Percentiles rank a stretch among this genome's conserved stretches.
These are phyloP conservation scores for Drosophila hydei DNA, from an alignment of 1,140 invertebrate genomes.

Conservation along the genomic window DNA sequence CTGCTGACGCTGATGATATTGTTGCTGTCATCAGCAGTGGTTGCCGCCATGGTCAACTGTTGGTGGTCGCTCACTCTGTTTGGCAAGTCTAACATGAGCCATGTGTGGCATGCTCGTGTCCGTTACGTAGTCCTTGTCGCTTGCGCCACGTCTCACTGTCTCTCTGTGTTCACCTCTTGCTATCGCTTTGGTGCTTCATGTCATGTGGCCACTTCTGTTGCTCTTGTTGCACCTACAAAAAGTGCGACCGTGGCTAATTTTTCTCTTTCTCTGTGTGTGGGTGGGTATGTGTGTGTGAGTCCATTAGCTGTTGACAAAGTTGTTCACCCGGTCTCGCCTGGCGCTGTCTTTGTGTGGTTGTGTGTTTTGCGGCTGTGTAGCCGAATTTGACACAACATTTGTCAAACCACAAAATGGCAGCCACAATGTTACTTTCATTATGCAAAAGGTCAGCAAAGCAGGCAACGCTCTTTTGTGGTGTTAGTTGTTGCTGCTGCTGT, in stretches of 20 bases:
- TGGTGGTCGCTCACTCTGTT: constrained; percentile 54
- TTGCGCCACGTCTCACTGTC: not conserved
- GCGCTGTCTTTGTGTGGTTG: constrained; percentile 20
- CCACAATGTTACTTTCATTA: constrained; percentile 80
- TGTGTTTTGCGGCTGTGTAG: constrained; percentile 65
- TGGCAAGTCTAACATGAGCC: constrained; percentile 66
- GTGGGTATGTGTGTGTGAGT: constrained; percentile 48
- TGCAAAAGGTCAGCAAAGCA: constrained; percentile 73
- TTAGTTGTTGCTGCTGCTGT: not conserved
- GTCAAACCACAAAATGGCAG: constrained; percentile 80
- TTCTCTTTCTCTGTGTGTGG: constrained; percentile 52
- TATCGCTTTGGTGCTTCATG: constrained; percentile 25
- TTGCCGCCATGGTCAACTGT: constrained; percentile 70
- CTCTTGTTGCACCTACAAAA: constrained; percentile 53
- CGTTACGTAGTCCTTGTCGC: constrained; percentile 27
- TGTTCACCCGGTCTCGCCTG: constrained; percentile 53
- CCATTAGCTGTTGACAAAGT: constrained; percentile 82
- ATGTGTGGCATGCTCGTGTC: constrained; percentile 44
- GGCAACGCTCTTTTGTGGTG: constrained; percentile 1
- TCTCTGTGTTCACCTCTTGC: not conserved
- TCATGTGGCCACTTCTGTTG: constrained; percentile 45
- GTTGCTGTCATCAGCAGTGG: constrained; percentile 81
- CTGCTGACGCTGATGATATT: constrained; percentile 75
- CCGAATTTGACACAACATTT: constrained; percentile 82
- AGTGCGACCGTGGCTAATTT: constrained; percentile 66